Base-by-base conservation (phyloP, 2,797 vertebrate genomes). In the Onychomys arenicola region DNA sequence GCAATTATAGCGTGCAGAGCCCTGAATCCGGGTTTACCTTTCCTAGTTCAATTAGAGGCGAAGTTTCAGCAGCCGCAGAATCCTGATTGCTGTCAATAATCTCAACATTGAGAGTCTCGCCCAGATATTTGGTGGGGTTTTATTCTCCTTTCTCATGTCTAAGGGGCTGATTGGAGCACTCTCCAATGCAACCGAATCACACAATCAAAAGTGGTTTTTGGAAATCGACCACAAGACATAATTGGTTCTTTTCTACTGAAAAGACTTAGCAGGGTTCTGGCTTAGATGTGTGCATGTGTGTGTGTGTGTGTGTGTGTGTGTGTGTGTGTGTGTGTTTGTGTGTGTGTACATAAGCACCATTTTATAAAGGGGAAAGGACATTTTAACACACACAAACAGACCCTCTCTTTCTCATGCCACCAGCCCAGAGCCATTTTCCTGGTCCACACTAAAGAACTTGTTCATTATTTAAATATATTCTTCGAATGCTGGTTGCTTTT, bases 21-120 rank as follows among this genome's bases (percentile, higher is more conserved):
- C 98, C 98, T 98, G 99, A 99, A 99, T 98, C 99, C 98, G 98
- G 98, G 98, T 99, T 99, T 99, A 99, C 99, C 99, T 99, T 99
- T 99, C 98, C 99, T 98, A 99, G 99, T 99, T 99, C 99, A 99
- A 99, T 99, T 99, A 99, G 98, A 98, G 98, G 98, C 98, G 98
- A 99, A 98, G 99, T 98, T 98, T 98, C 98, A 98, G 99, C 99
- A 98, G 98, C 98, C 98, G 94, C 96, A 98, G 98, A 98, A 98
- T 98, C 98, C 98, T 98, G 98, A 99, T 98, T 98, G 99, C 99
- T 99, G 99, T 98, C 98, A 98, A 97, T 98, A 98, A 98, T 98
- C 99, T 98, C 98, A 96, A 96, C 93, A 81, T 98, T 96, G 93
- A 94, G 97, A 97, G 96, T 96, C 97, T 2, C 96, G 82, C 96